These are phyloP conservation scores for Pycnomerus fuliginosus DNA, from an alignment of 2,888 invertebrate species.

Conservation along the genomic window DNA sequence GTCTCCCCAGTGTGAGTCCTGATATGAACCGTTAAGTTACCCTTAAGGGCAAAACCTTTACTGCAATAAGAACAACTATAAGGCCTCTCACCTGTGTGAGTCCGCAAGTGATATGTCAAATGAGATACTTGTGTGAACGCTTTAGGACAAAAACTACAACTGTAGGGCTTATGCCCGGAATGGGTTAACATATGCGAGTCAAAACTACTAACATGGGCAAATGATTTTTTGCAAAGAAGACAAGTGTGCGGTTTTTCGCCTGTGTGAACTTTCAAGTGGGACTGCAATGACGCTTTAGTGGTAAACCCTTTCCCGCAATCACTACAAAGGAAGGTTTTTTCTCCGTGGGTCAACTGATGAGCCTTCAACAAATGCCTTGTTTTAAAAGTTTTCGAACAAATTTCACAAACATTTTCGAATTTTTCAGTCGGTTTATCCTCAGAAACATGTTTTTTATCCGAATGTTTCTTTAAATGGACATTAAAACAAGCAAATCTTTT, in stretches of 20 bases:
- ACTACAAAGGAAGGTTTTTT: slow-evolving; percentile 31
- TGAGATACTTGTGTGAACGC: slow-evolving; percentile 41
- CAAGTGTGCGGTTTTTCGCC: slow-evolving; percentile 43
- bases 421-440: background rate
- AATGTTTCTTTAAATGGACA: slow-evolving; percentile 25
- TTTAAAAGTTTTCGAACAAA: slow-evolving; percentile 21
- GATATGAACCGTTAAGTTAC: slow-evolving; percentile 51
- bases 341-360: slow-evolving; percentile 31
- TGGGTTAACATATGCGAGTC: slow-evolving; percentile 43
- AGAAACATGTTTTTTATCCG: slow-evolving; percentile 1
- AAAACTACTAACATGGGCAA: slow-evolving; percentile 39
- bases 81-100: slow-evolving; percentile 42
- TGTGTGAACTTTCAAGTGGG: slow-evolving; percentile 40
- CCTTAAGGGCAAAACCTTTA: slow-evolving; percentile 48
- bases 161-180: slow-evolving; percentile 45
- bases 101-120: slow-evolving; percentile 40
- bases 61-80: slow-evolving; percentile 29
- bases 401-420: slow-evolving; percentile 11
- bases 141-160: slow-evolving; percentile 50
- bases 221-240: slow-evolving; percentile 40
- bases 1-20: slow-evolving; percentile 51
- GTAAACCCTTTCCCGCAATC: slow-evolving; percentile 35
- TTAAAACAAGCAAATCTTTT: slow-evolving; percentile 20
- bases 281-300: slow-evolving; percentile 32
- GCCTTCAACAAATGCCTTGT: slow-evolving; percentile 28